Percentiles rank a stretch among this genome's conserved stretches.
Conservation (phyloP, 2,888 invertebrate species). For the Cantharis rufa region DNA sequence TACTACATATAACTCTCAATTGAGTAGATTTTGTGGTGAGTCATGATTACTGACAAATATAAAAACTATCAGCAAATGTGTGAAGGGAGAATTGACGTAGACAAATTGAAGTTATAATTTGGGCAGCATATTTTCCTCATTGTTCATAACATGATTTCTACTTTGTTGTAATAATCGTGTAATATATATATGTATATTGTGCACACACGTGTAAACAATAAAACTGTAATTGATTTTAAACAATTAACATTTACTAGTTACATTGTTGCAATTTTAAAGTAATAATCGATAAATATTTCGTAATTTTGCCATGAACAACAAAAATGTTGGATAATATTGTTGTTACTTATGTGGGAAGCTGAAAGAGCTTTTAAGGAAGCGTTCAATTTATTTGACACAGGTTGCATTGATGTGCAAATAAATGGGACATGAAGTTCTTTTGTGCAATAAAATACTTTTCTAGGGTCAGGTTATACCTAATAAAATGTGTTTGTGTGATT, state of each 20-base stretch:
- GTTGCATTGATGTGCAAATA: background rate
- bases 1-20: background rate
- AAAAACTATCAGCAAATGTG: background rate
- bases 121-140: background rate
- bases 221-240: background rate
- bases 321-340: background rate
- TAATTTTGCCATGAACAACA: background rate
- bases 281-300: background rate
- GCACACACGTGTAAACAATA: background rate
- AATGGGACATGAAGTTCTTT: background rate
- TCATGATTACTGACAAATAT: slow-evolving; percentile 6
- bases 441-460: background rate
- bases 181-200: no score
- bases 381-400: background rate
- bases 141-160: background rate
- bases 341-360: background rate
- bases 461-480: background rate
- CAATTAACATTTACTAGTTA: background rate
- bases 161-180: background rate
- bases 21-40: slow-evolving; percentile 13
- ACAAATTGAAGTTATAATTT: slow-evolving; percentile 14
- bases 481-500: background rate
- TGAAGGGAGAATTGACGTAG: slow-evolving; percentile 6
- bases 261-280: background rate
- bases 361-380: background rate